Evolutionary conservation across 2,113 vertebrate genomes (phyloP).

Genomic region (Riparia riparia): DNA sequence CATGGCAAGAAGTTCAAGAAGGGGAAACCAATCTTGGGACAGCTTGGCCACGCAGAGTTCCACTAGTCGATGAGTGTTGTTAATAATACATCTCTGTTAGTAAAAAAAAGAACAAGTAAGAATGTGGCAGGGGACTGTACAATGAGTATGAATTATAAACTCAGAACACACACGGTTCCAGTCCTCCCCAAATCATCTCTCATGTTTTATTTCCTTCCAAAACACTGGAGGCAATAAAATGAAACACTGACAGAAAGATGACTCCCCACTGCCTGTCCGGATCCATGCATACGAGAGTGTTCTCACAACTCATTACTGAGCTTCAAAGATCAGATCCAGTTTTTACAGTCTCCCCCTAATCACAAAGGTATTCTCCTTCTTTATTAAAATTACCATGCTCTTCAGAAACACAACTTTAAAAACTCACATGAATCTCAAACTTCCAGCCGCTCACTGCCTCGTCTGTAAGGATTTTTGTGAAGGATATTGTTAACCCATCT

Average conservation of each 20-base stretch:
- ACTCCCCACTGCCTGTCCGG: background rate
- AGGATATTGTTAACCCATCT: slow-evolving; percentile 98
- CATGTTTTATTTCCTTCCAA: background rate
- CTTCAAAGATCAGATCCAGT: background rate
- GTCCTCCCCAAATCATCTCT: background rate
- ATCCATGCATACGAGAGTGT: background rate
- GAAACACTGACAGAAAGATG: background rate
- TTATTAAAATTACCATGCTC: background rate
- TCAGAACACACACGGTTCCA: background rate
- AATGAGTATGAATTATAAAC: background rate
- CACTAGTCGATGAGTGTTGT: slow-evolving; percentile 97
- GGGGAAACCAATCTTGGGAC: slow-evolving; percentile 99
- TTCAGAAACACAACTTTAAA: background rate
- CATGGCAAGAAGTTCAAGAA: slow-evolving; percentile 99
- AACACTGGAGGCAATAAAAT: background rate
- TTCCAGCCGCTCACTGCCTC: slow-evolving; percentile 99
- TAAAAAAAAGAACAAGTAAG: background rate
- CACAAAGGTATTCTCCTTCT: background rate
- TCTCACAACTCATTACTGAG: background rate
- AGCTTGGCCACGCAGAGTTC: slow-evolving; percentile 99
- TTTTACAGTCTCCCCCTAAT: background rate
- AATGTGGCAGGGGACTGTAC: background rate
- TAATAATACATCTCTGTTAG: slow-evolving; percentile 96
- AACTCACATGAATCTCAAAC: slow-evolving; percentile 99
- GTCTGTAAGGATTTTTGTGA: slow-evolving; percentile 99